Base-by-base conservation (phyloP, 2,797 vertebrate genomes). In the Telmatherina bonti region DNA sequence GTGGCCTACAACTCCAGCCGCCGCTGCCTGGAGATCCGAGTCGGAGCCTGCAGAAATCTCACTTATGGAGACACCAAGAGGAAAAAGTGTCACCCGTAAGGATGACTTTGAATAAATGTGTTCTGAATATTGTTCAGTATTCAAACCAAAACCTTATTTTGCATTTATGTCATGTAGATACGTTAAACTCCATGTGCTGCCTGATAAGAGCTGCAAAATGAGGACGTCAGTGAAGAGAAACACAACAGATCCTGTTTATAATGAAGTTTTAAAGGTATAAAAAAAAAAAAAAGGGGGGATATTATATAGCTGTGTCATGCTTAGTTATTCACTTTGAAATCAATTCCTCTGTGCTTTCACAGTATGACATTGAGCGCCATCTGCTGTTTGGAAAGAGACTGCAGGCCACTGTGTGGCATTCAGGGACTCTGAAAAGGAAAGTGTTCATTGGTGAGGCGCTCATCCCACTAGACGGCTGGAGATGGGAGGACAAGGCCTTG, bases 21-120 rank as follows among this genome's bases (percentile, higher is more conserved):
- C 29, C 91, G 87, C 66, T 88, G 92, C 76, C 89, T 98, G 83
- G 95, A 97, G 89, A 85, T 98, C 78, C 88, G 84, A 12, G 93
- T 99, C 31, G 93, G 89, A 26, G 88, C 88, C 33, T 97, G 96
- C 79, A 96, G 89, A 84, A 95, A 97, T 59, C 91, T 99, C 57
- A 78, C 88, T 16, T 91, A 91, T 0, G 96, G 95, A 70, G 94
- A 97, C 12, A 67, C 85, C 74, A 96, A 90, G 88, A 97, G 88
- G 91, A 97, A 83, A 70, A 97, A 94, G 74, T 97, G 95, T 83
- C 95, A 96, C 55, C 95, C 96, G 97, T 98, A 88, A 95, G 97
- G 88, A 85, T 16, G 26, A 0, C 7, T 52, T 33, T 27, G 13
- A 22, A 11, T 10, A 6, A 26, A 26, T 22, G 24, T 49, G 29